Conservation (phyloP, 2,113 vertebrate species). For the Herpailurus yagouaroundi region DNA sequence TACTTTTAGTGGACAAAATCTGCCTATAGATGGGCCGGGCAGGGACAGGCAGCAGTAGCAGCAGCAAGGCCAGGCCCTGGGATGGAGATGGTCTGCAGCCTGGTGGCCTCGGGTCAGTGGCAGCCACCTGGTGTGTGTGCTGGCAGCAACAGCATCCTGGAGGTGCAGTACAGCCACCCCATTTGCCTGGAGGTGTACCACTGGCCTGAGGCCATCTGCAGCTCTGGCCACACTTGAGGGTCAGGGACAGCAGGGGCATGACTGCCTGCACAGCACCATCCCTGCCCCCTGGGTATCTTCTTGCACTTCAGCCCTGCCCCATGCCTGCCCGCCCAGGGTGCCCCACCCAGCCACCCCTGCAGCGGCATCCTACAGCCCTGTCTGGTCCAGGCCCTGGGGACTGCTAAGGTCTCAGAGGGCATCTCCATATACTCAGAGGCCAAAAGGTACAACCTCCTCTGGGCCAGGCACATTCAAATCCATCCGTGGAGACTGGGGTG, state of each 20-base stretch:
- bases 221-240: background rate
- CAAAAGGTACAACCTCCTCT: too few species aligned
- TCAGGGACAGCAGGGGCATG: background rate
- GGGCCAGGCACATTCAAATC: background rate
- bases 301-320: background rate
- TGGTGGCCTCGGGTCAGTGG: background rate
- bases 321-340: background rate
- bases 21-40: background rate
- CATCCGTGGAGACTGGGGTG: background rate
- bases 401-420: background rate
- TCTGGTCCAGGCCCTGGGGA: too few species aligned
- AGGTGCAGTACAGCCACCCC: too few species aligned
- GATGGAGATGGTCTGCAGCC: background rate
- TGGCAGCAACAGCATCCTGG: background rate
- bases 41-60: background rate
- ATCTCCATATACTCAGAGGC: background rate
- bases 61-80: background rate
- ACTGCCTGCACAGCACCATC: background rate
- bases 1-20: background rate
- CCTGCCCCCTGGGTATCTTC: background rate
- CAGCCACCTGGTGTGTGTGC: background rate
- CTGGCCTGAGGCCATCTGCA: background rate
- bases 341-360: background rate
- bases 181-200: background rate
- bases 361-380: background rate